Percentiles rank a stretch among this genome's conserved stretches.
These are phyloP conservation scores for Pithys albifrons DNA, from an alignment of 2,113 vertebrate genomes.

Conservation along the genomic window DNA sequence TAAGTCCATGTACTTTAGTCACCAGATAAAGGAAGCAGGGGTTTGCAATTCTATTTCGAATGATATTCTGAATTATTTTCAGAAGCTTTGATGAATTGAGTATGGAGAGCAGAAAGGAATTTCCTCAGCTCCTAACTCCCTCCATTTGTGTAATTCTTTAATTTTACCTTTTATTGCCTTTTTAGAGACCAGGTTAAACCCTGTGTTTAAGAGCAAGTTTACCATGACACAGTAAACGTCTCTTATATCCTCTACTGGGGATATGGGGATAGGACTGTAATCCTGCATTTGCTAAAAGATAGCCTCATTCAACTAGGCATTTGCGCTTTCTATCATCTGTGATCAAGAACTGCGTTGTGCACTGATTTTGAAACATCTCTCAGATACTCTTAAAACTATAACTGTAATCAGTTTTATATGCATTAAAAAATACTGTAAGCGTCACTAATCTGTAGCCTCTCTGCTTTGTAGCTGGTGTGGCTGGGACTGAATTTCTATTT, in stretches of 20 bases:
- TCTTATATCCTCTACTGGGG: neutral
- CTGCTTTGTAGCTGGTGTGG: slow-evolving; percentile 74
- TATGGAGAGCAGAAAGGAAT: neutral
- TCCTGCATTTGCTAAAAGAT: neutral
- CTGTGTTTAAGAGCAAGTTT: slow-evolving; percentile 1
- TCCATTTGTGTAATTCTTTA: neutral
- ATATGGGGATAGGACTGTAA: neutral
- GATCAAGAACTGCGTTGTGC: neutral
- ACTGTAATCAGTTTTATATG: neutral
- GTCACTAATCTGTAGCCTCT: slow-evolving; percentile 5
- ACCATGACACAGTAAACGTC: neutral
- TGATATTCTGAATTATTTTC: slow-evolving; percentile 31
- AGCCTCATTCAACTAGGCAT: neutral
- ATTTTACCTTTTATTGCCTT: neutral
- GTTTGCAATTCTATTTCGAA: slow-evolving; percentile 6
- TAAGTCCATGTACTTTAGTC: slow-evolving; percentile 49
- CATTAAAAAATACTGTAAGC: neutral
- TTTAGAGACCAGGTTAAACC: neutral
- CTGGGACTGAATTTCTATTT: slow-evolving; percentile 79
- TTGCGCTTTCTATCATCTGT: neutral
- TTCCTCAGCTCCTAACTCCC: neutral
- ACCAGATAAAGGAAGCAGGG: slow-evolving; percentile 25
- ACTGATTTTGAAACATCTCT: neutral
- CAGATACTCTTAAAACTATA: neutral
- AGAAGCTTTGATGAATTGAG: neutral